phyloP scores from a whole-genome alignment of 2,113 vertebrate species.

The Peromyscus leucopus region DNA sequence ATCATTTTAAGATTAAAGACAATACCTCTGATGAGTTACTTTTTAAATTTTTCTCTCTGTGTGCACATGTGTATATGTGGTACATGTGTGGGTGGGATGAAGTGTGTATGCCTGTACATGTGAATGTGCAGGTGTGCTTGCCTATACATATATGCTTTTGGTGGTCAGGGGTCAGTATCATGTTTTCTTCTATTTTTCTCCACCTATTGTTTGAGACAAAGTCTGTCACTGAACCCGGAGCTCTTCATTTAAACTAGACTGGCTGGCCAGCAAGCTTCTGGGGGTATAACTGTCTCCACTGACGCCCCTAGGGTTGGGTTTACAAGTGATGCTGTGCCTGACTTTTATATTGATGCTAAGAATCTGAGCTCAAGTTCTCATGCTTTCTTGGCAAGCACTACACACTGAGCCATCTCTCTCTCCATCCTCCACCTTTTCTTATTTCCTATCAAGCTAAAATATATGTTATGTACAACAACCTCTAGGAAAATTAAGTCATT shows the following conservation, averaged over 20 bases:
- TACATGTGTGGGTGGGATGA: not conserved
- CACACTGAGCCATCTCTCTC: too few species aligned
- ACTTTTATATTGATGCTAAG: not conserved
- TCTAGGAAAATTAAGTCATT: not conserved
- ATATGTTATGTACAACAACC: not conserved
- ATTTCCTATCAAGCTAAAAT: conserved; percentile 50
- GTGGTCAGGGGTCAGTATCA: not conserved
- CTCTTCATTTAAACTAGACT: not conserved
- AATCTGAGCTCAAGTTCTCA: not conserved
- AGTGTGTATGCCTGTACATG: not conserved
- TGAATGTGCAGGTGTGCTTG: not conserved
- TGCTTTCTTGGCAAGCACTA: not conserved
- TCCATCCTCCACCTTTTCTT: not conserved
- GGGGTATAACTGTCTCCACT: not conserved
- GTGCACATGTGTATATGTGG: not conserved
- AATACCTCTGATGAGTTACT: conserved; percentile 33
- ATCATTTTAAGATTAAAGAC: conserved; percentile 1
- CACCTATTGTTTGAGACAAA: not conserved
- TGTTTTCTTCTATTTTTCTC: not conserved
- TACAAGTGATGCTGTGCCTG: not conserved
- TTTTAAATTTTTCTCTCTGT: not conserved
- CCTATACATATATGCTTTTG: not conserved
- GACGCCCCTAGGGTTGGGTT: not conserved
- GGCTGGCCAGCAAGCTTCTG: not conserved
- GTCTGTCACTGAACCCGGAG: not conserved